Evolutionary conservation across 2,113 vertebrate genomes (phyloP).

Genomic region (Ceyx margarethae): DNA sequence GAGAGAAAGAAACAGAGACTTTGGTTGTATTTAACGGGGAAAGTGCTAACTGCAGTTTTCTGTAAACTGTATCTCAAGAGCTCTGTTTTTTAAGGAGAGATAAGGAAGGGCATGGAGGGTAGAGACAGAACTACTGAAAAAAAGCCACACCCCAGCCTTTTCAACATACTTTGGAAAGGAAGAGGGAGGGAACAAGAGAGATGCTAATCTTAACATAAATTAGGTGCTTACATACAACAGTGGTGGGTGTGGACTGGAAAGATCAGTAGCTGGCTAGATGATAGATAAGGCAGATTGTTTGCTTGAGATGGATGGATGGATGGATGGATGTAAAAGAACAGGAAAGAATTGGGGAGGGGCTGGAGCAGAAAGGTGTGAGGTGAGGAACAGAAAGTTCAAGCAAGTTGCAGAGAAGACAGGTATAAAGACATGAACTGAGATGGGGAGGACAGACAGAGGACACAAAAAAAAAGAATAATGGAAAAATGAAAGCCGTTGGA

Average conservation of each 20-base stretch:
- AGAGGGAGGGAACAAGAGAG: not conserved
- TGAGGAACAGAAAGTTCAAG: not conserved
- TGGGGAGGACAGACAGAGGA: not conserved
- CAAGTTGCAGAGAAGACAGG: not conserved
- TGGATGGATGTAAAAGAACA: not conserved
- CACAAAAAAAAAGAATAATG: not conserved
- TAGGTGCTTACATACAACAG: not conserved
- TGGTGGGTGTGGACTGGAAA: not conserved
- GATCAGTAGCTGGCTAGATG: not conserved
- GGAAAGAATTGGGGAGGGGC: not conserved
- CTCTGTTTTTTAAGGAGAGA: not conserved
- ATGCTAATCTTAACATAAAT: slow-evolving; percentile 11
- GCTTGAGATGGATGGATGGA: not conserved
- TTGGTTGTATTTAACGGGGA: not conserved
- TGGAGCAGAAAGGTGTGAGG: not conserved
- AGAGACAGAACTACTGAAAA: not conserved
- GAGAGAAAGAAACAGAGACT: not conserved
- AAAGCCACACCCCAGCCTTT: not conserved
- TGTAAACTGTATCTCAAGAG: not conserved
- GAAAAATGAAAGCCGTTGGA: not conserved
- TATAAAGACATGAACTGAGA: not conserved
- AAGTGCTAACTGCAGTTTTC: not conserved
- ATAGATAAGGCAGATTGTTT: slow-evolving; percentile 15
- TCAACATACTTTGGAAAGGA: not conserved
- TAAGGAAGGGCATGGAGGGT: not conserved